Evolutionary conservation across 1,140 invertebrate genomes (phyloP).

Genomic region (Eulimnadia texana): DNA sequence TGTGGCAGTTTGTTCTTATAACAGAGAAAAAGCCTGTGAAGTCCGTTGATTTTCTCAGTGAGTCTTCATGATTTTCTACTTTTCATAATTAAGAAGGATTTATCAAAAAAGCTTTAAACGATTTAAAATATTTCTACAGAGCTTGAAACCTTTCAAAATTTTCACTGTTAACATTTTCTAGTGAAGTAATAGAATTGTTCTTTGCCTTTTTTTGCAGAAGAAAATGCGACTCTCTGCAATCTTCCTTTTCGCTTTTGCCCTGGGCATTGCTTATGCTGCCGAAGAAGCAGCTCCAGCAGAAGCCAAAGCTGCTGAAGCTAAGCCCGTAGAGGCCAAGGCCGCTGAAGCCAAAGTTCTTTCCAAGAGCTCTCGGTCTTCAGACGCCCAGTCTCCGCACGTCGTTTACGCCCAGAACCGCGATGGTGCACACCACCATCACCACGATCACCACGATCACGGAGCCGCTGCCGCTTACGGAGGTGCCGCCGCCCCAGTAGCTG

Average conservation of each 20-base stretch:
- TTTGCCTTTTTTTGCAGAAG: background rate
- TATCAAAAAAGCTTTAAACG: no score
- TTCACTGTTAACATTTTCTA: no score
- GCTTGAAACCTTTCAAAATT: no score
- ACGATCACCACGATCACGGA: slow-evolving; percentile 11
- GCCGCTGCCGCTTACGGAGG: background rate
- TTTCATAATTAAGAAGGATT: no score
- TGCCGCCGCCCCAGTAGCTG: slow-evolving; percentile 1
- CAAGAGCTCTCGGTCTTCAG: background rate
- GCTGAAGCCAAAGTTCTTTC: background rate
- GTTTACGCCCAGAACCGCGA: slow-evolving; percentile 10
- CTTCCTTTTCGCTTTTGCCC: background rate
- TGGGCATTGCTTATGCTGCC: background rate
- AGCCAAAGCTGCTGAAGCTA: background rate
- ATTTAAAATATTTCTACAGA: no score
- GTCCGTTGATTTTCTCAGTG: no score
- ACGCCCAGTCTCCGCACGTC: background rate
- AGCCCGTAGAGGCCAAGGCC: background rate
- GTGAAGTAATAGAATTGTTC: background rate
- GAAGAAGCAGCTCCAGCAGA: background rate
- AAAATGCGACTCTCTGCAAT: background rate
- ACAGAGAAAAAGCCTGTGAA: no score
- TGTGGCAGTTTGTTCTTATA: no score
- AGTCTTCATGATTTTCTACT: no score
- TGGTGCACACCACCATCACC: slow-evolving; percentile 12